These are phyloP conservation scores for Eulemur macaco DNA, from an alignment of 2,113 vertebrate species.

Conservation along the genomic window DNA sequence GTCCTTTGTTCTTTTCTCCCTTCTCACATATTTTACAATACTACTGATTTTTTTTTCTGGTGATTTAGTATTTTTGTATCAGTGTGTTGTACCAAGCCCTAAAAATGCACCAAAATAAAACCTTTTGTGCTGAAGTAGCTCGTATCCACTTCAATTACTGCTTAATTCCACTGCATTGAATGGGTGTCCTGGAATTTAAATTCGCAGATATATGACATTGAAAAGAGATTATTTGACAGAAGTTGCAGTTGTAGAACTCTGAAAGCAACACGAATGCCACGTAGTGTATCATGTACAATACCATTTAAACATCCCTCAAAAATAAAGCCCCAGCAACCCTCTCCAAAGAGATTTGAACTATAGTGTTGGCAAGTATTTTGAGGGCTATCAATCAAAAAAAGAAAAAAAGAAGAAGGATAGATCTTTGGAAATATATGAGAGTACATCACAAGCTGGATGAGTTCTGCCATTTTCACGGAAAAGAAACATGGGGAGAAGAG, in stretches of 20 bases:
- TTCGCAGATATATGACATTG: slow-evolving; percentile 58
- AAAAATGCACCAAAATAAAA: slow-evolving; percentile 81
- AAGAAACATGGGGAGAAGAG: background rate
- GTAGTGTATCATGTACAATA: slow-evolving; percentile 51
- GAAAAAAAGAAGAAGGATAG: background rate
- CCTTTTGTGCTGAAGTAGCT: slow-evolving; percentile 77
- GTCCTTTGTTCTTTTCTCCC: slow-evolving; percentile 82
- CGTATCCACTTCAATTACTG: slow-evolving; percentile 80
- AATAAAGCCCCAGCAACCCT: background rate
- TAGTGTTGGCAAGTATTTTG: slow-evolving; percentile 66
- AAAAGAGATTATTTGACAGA: slow-evolving; percentile 72
- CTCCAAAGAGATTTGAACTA: slow-evolving; percentile 47
- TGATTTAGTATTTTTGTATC: slow-evolving; percentile 79
- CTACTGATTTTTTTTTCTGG: slow-evolving; percentile 11
- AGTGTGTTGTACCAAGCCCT: slow-evolving; percentile 72
- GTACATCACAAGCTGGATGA: background rate
- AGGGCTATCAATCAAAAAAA: slow-evolving; percentile 54
- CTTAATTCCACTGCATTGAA: slow-evolving; percentile 79
- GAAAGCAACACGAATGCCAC: slow-evolving; percentile 34
- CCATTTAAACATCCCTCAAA: slow-evolving; percentile 72
- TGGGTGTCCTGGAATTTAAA: slow-evolving; percentile 75
- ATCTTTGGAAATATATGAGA: background rate
- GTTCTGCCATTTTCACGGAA: slow-evolving; percentile 43
- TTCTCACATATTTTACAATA: slow-evolving; percentile 74
- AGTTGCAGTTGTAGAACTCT: slow-evolving; percentile 33